Percentiles rank a stretch among this genome's conserved stretches.
These are phyloP conservation scores for Geococcyx californianus DNA, from an alignment of 2,113 vertebrate species.

Conservation along the genomic window DNA sequence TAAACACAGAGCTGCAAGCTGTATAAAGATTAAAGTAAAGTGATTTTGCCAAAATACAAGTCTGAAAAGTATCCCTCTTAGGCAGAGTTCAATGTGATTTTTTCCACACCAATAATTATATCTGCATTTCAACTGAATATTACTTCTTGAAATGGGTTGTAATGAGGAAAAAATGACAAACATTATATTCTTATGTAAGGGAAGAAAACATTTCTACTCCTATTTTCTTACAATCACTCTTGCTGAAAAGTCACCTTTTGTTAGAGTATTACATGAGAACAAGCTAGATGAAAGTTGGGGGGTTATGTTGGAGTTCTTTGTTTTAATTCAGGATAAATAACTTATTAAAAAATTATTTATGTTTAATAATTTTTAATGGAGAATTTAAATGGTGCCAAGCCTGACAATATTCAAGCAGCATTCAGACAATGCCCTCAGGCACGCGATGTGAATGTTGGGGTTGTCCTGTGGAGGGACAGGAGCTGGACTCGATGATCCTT, in stretches of 20 bases:
- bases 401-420: too few species aligned
- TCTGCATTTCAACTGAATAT: slow-evolving; percentile 1
- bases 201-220: neutral
- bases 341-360: neutral
- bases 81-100: neutral
- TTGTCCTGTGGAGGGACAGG: too few species aligned
- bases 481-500: too few species aligned
- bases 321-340: neutral
- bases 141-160: neutral
- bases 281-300: neutral
- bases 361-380: neutral
- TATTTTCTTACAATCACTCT: neutral
- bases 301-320: neutral
- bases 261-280: neutral
- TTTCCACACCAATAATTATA: neutral
- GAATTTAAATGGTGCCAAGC: too few species aligned
- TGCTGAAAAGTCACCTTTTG: neutral
- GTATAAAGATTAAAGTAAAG: neutral
- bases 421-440: too few species aligned
- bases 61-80: neutral
- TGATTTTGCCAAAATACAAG: neutral
- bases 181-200: neutral
- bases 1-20: neutral
- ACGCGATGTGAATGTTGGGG: too few species aligned
- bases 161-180: neutral